Conservation (phyloP, 2,797 vertebrate species). For the Acrossocheilus fasciatus region DNA sequence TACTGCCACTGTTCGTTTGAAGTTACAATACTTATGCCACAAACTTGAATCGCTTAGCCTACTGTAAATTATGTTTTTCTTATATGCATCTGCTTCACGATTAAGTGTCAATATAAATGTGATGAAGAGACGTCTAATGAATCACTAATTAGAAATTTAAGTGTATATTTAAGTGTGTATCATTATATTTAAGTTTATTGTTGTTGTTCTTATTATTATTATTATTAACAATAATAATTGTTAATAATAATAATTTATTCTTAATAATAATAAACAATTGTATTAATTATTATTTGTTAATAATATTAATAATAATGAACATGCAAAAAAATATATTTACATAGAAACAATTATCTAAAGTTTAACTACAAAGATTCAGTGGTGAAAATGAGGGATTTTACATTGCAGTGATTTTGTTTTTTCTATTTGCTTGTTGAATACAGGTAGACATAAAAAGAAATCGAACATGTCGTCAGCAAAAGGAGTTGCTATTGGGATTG, state of each 20-base stretch:
- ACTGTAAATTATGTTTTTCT: neutral
- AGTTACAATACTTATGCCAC: neutral
- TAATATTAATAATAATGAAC: neutral
- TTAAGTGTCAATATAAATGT: neutral
- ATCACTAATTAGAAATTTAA: neutral
- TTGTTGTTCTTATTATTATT: no score
- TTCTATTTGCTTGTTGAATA: neutral
- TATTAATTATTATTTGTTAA: neutral
- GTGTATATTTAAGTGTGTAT: neutral
- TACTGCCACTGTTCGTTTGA: neutral
- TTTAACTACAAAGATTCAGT: neutral
- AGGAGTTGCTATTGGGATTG: conserved; percentile 71
- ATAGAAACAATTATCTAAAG: neutral
- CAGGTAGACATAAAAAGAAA: neutral
- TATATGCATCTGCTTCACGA: neutral
- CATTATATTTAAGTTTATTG: neutral
- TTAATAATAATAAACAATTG: no score
- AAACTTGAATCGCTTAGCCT: neutral
- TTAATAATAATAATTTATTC: neutral
- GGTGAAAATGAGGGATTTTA: neutral
- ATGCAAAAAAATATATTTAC: neutral
- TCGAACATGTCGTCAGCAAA: conserved; percentile 26
- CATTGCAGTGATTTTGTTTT: neutral
- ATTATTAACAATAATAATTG: neutral
- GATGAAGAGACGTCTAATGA: neutral